These are phyloP conservation scores for Boleophthalmus pectinirostris DNA, from an alignment of 2,113 vertebrate genomes.

Conservation along the genomic window DNA sequence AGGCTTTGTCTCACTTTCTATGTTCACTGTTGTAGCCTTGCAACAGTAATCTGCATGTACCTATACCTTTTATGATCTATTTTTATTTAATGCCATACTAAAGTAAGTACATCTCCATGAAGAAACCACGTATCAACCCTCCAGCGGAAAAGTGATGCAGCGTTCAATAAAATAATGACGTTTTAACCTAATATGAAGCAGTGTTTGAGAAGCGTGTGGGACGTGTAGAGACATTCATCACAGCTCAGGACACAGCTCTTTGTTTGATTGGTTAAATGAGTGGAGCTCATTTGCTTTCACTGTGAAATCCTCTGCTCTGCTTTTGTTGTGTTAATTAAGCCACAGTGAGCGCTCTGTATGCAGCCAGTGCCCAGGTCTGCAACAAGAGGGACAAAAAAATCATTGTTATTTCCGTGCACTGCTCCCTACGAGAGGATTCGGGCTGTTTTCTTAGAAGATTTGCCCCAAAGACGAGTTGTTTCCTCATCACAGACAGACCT, in stretches of 20 bases:
- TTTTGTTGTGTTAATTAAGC: constrained; percentile 72
- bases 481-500: too few species aligned
- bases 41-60: too few species aligned
- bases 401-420: constrained; percentile 44
- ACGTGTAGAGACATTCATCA: constrained; percentile 69
- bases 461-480: constrained; percentile 33
- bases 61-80: too few species aligned
- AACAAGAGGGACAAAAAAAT: constrained; percentile 27
- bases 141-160: too few species aligned
- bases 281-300: constrained; percentile 73
- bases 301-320: constrained; percentile 64
- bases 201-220: constrained; percentile 4
- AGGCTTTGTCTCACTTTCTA: too few species aligned
- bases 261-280: constrained; percentile 73
- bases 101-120: too few species aligned
- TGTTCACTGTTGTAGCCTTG: too few species aligned
- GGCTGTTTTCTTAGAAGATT: constrained; percentile 26
- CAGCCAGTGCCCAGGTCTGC: constrained; percentile 19
- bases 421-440: constrained; percentile 30
- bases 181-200: too few species aligned
- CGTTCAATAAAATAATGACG: too few species aligned
- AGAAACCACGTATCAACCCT: too few species aligned
- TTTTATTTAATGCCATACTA: too few species aligned
- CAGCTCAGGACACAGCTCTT: constrained; percentile 62
- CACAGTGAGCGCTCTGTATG: constrained; percentile 53